Base-by-base conservation (phyloP, 1,140 invertebrate species). In the Papilio helenus region DNA sequence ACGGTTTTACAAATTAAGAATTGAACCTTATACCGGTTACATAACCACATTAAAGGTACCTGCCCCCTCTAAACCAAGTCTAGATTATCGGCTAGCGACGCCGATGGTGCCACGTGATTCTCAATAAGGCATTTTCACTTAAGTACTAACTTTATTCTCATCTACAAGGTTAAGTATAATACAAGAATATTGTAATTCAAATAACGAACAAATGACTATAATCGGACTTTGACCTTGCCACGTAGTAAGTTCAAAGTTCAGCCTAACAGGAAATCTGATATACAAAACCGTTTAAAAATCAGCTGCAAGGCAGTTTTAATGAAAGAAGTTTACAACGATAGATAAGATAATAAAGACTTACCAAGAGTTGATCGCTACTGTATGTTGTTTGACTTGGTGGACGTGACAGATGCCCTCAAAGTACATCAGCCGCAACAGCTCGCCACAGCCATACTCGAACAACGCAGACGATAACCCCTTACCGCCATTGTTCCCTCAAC, bases 351-450 rank as follows among this genome's bases (percentile, higher is more conserved):
- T 58, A 9, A 20, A n/a, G n/a, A 61, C 23, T 65, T 34, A 65
- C 61, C 61, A 29, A 10, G 61, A 65, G 61, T 26, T 29, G 26
- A 65, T 29, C 29, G 26, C 23, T 23, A 29, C 16, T 26, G 14
- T 0, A 29, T 65, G 23, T 26, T 34, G 61, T 34, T 26, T 65
- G 23, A 65, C 61, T 65, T 65, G 61, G 23, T 65, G 26, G 23
- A 65, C 26, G 26, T 65, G 12, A 26, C 61, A 29, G 10, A 26
- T 10, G 61, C 26, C 26, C 12, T 65, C 61, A 65, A 65, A 65
- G 61, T 65, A 12, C 61, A 65, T 65, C 61, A 65, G 26, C n/a
- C 61, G 61, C 61, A 61, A 23, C 55, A 65, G 61, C 61, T 29
- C 61, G 10, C 61, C 61, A 61, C 58, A 29, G 26, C 26, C 14